These are phyloP conservation scores for Huso huso DNA, from an alignment of 2,797 vertebrate genomes.

Conservation along the genomic window DNA sequence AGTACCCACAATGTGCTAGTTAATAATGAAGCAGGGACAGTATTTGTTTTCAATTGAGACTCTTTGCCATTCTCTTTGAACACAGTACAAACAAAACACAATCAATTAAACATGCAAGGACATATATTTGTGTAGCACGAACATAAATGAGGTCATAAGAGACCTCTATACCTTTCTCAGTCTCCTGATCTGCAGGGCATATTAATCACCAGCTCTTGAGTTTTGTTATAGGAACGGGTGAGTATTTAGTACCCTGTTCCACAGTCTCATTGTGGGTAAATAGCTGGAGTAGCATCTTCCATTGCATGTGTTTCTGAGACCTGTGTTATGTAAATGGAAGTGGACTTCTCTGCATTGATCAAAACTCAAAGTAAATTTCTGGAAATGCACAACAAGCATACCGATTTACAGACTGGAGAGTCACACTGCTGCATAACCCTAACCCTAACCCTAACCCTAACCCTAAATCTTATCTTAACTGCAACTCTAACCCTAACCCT, in stretches of 20 bases:
- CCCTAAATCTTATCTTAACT: too few species aligned
- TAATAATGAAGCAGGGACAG: not conserved
- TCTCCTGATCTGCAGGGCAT: conserved; percentile 5
- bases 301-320: too few species aligned
- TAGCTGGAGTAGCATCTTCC: too few species aligned
- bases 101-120: conserved; percentile 53
- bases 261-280: not conserved
- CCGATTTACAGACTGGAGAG: too few species aligned
- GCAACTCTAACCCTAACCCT: too few species aligned
- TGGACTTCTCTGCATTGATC: too few species aligned
- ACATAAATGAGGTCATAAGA: conserved; percentile 47
- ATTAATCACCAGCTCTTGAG: conserved; percentile 4
- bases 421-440: too few species aligned
- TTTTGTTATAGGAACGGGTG: not conserved
- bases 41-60: not conserved
- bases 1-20: too few species aligned
- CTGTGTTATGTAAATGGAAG: too few species aligned
- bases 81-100: conserved; percentile 48
- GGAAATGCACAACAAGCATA: too few species aligned
- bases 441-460: too few species aligned
- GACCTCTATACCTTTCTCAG: conserved; percentile 26
- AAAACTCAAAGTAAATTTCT: too few species aligned
- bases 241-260: conserved; percentile 3
- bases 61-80: conserved; percentile 43
- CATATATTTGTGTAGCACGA: conserved; percentile 44